Percentiles rank a stretch among this genome's conserved stretches.
phyloP scores from a whole-genome alignment of 2,797 vertebrate genomes.

The Sebastes itinus region DNA sequence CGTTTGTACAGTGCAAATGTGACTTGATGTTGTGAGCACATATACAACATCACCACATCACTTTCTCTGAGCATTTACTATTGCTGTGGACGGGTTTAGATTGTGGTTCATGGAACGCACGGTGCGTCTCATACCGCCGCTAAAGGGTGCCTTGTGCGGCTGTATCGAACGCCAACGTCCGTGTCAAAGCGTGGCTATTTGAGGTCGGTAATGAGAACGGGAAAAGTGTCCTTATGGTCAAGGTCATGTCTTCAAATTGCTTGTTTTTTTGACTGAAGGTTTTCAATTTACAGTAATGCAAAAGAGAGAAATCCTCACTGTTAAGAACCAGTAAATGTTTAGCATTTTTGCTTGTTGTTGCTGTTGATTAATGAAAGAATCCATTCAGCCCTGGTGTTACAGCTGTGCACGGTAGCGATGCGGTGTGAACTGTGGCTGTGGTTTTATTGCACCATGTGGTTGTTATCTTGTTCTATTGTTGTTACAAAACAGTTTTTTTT shows the following conservation, averaged over 20 bases:
- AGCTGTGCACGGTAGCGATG: background rate
- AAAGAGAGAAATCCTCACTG: background rate
- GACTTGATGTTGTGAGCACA: no score
- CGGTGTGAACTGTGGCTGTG: background rate
- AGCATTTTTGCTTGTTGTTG: background rate
- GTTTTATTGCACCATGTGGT: background rate
- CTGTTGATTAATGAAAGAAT: background rate
- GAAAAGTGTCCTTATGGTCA: background rate
- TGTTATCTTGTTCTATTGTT: slow-evolving; percentile 16
- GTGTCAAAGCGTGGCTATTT: no score
- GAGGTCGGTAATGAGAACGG: no score
- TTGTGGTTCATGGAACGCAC: no score
- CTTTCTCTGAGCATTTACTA: no score
- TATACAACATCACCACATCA: no score
- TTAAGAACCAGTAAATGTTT: background rate
- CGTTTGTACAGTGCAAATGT: no score
- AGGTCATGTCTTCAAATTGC: background rate
- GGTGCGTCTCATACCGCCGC: no score
- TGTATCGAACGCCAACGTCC: no score
- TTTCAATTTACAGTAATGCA: background rate
- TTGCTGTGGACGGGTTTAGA: no score
- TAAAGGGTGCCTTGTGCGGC: no score
- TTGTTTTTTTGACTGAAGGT: background rate
- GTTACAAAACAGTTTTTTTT: background rate
- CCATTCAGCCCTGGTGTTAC: background rate